Evolutionary conservation across 2,888 invertebrate genomes (phyloP), one percentile per base, ranked within the genome.

Genomic region (Micropterix aruncella): DNA sequence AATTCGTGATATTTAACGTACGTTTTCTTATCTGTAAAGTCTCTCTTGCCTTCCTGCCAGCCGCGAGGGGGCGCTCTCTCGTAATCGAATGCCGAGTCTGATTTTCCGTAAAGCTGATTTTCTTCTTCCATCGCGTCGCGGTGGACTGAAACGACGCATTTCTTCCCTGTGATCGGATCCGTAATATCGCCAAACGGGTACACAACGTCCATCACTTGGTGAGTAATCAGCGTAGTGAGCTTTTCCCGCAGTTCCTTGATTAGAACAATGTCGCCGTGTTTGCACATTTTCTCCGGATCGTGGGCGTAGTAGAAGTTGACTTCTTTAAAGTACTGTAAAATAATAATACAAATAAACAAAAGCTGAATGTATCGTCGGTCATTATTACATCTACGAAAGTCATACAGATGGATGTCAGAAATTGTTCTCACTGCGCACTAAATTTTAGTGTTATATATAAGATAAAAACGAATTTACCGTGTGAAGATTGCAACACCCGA

Each of bases 111-210:
- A 18, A 84, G 51, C 56, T 81, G 67, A 50, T 71, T 75, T 44
- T 75, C 68, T 54, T 70, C 74, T 40, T 83, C 81, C 48, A 88
- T 73, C 46, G 84, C 75, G 47, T 88, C 85, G 55, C 90, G 78
- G 57, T 83, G 91, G 56, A 71, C 70, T 48, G 76, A 77, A 42
- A 73, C 80, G 1, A 83, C 79, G 37, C 84, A 80, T 61, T 83
- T 83, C 58, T 86, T 87, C 14, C 84, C 85, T 38, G 85, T 83
- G 17, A 92, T 66, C 2, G 92, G 92, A 63, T 90, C 89, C n/a
- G 80, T 84, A 42, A 89, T 68, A 63, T 92, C 88, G 52, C 92
- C 92, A 53, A 83, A 65, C 2, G 83, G 83, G 61, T 85, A 87
- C 14, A 92, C 74, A 3, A 91, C 75, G 59, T 89, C 78, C 55